A percentile compares a stretch with the other conserved stretches of the same genome.
Evolutionary conservation across 1,140 invertebrate species (phyloP).

Genomic region (Caerostris extrusa): DNA sequence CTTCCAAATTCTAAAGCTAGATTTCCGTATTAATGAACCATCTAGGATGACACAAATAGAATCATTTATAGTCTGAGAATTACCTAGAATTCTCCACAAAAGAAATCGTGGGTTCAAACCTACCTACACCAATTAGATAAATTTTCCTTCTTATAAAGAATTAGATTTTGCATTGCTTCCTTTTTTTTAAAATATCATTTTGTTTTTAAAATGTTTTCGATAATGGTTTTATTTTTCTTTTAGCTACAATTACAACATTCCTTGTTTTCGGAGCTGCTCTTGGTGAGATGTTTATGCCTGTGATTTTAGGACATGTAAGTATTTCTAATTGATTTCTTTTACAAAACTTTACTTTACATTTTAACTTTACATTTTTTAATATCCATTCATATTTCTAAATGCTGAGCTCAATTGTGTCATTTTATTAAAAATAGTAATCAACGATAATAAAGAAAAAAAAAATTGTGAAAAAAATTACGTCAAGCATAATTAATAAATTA

Average conservation of each 20-base stretch:
- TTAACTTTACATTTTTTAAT: not conserved
- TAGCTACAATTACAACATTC: constrained; percentile 82
- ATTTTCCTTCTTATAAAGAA: not conserved
- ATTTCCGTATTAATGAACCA: too few relatives aligned
- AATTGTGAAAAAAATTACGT: too few relatives aligned
- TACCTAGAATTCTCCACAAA: too few relatives aligned
- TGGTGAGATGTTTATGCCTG: constrained; percentile 82
- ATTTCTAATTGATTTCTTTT: not conserved
- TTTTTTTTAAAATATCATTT: not conserved
- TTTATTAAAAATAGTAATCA: not conserved
- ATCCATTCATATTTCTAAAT: not conserved
- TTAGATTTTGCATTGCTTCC: not conserved
- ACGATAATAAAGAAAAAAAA: too few relatives aligned
- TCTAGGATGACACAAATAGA: too few relatives aligned
- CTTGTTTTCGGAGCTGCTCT: constrained; percentile 82
- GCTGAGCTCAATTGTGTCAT: not conserved
- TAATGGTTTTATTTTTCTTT: constrained; percentile 54
- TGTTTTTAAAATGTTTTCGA: too few relatives aligned
- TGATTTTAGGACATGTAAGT: constrained; percentile 83
- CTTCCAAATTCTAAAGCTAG: too few relatives aligned
- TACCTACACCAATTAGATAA: not conserved
- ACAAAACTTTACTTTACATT: not conserved
- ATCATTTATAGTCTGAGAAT: too few relatives aligned
- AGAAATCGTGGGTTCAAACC: too few relatives aligned
- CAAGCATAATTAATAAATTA: too few relatives aligned